These are phyloP conservation scores for Drosophila atroscutellata DNA, from an alignment of 2,888 invertebrate species.

Conservation along the genomic window DNA sequence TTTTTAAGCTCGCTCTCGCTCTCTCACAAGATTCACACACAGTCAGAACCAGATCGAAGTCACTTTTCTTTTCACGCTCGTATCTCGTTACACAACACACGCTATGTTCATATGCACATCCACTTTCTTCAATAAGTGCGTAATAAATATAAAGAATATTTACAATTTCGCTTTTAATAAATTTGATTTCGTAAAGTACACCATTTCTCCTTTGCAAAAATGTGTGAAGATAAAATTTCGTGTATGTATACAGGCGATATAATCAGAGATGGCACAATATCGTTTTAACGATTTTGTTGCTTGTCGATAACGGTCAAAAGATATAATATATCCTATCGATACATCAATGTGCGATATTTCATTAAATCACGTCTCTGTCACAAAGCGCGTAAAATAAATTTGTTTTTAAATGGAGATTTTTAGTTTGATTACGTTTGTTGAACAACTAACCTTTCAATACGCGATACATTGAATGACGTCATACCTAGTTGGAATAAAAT, in stretches of 20 bases:
- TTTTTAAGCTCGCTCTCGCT: slow-evolving; percentile 72
- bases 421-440: not conserved
- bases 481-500: slow-evolving; percentile 3
- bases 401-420: not conserved
- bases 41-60: slow-evolving; percentile 67
- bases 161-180: slow-evolving; percentile 70
- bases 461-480: not conserved
- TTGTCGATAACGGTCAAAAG: not conserved
- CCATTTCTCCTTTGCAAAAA: slow-evolving; percentile 56
- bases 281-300: not conserved
- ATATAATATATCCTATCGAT: not conserved
- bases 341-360: not conserved
- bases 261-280: not conserved
- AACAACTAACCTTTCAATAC: not conserved
- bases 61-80: slow-evolving; percentile 76
- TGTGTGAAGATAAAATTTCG: slow-evolving; percentile 28
- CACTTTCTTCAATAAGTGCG: slow-evolving; percentile 75
- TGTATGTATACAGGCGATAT: slow-evolving; percentile 44
- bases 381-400: not conserved
- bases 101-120: slow-evolving; percentile 70
- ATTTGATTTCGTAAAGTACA: slow-evolving; percentile 61
- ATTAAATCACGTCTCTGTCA: not conserved
- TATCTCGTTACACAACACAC: slow-evolving; percentile 72
- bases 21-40: slow-evolving; percentile 79
- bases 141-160: slow-evolving; percentile 76